These are phyloP conservation scores for Crenuchus spilurus DNA, from an alignment of 2,797 vertebrate species.

Conservation along the genomic window DNA sequence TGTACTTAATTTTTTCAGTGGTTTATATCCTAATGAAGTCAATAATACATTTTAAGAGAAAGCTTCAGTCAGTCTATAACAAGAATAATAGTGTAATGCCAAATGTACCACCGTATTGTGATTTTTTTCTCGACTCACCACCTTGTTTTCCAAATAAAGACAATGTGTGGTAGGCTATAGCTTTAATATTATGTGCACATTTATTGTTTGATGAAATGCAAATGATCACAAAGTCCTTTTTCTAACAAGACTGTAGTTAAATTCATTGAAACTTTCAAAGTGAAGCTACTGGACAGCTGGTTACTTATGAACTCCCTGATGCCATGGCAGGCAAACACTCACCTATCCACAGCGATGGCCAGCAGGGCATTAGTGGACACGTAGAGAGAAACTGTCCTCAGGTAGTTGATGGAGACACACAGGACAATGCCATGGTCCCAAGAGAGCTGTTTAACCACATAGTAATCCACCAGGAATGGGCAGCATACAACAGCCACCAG, in stretches of 20 bases:
- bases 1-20: too few species aligned
- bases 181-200: background rate
- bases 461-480: constrained; percentile 97
- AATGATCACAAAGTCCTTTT: background rate
- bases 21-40: too few species aligned
- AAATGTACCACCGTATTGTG: too few species aligned
- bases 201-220: background rate
- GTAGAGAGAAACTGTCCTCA: constrained; percentile 91
- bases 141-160: background rate
- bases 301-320: background rate
- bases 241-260: too few species aligned
- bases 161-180: background rate
- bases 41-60: too few species aligned
- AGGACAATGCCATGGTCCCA: constrained; percentile 92
- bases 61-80: too few species aligned
- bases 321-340: constrained; percentile 42
- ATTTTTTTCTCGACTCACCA: background rate
- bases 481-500: constrained; percentile 95
- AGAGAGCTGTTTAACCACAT: constrained; percentile 91
- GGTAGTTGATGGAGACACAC: constrained; percentile 92
- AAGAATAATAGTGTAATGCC: too few species aligned
- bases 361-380: constrained; percentile 96
- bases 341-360: constrained; percentile 96
- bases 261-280: background rate
- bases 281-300: background rate